Evolutionary conservation across 2,113 vertebrate genomes (phyloP).

Genomic region (Helogale parvula): DNA sequence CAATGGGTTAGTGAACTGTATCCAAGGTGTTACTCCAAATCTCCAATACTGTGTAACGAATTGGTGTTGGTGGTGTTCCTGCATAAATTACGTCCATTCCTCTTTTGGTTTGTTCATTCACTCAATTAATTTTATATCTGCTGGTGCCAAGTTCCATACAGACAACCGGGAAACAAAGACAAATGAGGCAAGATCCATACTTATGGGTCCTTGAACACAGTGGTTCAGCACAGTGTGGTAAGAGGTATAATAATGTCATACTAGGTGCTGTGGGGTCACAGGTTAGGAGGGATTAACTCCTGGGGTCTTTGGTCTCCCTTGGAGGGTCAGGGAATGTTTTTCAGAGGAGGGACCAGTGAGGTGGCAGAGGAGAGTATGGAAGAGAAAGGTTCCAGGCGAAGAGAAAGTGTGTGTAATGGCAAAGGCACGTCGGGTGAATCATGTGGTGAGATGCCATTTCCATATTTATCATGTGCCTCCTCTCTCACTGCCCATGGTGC

Average conservation of each 20-base stretch:
- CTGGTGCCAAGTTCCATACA: background rate
- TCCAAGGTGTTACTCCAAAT: rapidly evolving
- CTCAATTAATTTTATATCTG: background rate
- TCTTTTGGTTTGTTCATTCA: background rate
- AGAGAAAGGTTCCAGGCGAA: background rate
- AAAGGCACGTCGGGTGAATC: background rate
- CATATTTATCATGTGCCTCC: no score
- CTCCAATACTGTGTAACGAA: background rate
- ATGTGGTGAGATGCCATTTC: background rate
- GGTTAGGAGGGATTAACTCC: background rate
- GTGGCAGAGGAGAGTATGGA: background rate
- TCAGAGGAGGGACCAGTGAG: background rate
- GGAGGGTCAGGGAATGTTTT: background rate
- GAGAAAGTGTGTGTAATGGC: background rate
- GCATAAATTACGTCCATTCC: background rate
- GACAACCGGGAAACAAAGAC: conserved; percentile 22
- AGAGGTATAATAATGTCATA: background rate
- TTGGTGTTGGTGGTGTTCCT: background rate
- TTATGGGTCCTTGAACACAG: background rate
- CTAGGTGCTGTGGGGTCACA: background rate
- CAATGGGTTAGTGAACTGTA: background rate
- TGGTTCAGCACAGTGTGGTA: rapidly evolving
- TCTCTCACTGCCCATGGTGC: no score
- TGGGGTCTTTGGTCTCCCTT: background rate
- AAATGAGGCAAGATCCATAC: background rate